Base-by-base conservation (phyloP, 2,888 invertebrate genomes). In the Eupithecia tripunctaria region DNA sequence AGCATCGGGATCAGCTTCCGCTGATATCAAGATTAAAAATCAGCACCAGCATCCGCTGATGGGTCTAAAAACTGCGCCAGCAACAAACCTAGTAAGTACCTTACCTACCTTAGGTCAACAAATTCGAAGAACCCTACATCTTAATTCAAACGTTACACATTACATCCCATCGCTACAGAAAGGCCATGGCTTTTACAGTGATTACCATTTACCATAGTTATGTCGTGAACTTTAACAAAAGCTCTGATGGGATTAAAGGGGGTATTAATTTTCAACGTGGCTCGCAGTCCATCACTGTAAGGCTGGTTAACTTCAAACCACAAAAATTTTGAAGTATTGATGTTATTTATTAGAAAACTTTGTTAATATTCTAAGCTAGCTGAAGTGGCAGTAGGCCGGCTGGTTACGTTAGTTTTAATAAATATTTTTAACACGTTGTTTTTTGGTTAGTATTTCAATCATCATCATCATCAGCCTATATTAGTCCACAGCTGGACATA, bases 121-220 rank as follows among this genome's bases (percentile, higher is more conserved):
- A 41, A 41, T 41, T 41, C 5, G 27, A 59, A 15, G 5, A 59
- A 59, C 29, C 59, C 38, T 14, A 41, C 15, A 47, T n/a, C 47
- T 21, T 51, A 51, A 51, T 10, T 60, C 29, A 60, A 60, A 32
- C 62, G 36, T 29, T 21, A 64, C 25, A 18, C 8, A 64, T 41
- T 12, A 36, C 18, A 60, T 29, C 36, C 63, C 63, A 63, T 63
- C 68, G 70, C 68, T 70, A 64, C 71, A 76, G 76, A 77, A 79
- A 73, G 66, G 76, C 72, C 68, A 67, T 69, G 71, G 76, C 79
- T 76, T 76, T 74, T 73, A 79, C 74, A 69, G 76, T 77, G 77
- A 77, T 79, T 77, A 79, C 73, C 72, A 71, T 77, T 79, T 76
- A 76, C 77, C 70, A 74, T 77, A 77, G 79, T 77, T 79, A 74